Evolutionary conservation across 2,113 vertebrate genomes (phyloP).

Genomic region (Cyanoliseus patagonus): DNA sequence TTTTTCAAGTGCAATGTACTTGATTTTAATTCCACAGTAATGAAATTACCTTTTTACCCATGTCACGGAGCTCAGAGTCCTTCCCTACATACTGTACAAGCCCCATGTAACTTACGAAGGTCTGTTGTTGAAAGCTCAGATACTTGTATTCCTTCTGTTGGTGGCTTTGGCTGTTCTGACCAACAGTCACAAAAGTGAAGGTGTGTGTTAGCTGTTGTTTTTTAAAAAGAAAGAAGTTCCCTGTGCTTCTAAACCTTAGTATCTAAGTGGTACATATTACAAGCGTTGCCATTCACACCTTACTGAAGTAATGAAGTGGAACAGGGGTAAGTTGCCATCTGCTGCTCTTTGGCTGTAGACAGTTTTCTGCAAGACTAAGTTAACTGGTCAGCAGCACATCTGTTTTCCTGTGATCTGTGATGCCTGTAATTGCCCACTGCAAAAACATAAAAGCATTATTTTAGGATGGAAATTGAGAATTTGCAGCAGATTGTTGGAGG

Average conservation of each 20-base stretch:
- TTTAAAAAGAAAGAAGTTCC: not conserved
- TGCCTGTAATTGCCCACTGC: conserved; percentile 49
- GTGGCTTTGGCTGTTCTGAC: not conserved
- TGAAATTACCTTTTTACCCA: not conserved
- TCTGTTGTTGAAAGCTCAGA: not conserved
- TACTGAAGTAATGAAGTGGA: conserved; percentile 12
- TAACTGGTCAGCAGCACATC: conserved; percentile 30
- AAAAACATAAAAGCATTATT: conserved; percentile 45
- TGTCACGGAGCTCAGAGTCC: not conserved
- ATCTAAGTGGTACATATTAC: conserved; percentile 8
- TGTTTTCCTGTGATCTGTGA: conserved; percentile 48
- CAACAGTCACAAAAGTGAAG: not conserved
- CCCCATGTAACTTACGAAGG: not conserved
- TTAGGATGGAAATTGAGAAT: conserved; percentile 42
- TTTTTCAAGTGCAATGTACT: not conserved
- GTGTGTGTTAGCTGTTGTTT: not conserved
- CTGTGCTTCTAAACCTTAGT: not conserved
- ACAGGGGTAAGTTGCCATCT: conserved; percentile 13
- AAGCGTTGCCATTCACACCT: conserved; percentile 26
- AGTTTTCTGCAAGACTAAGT: conserved; percentile 54
- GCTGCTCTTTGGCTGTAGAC: not conserved
- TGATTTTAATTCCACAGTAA: not conserved
- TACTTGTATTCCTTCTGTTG: not conserved
- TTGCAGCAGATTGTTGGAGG: conserved; percentile 15
- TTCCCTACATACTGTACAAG: not conserved